phyloP scores from a whole-genome alignment of 2,797 vertebrate species.

The Benthosema pterotum region DNA sequence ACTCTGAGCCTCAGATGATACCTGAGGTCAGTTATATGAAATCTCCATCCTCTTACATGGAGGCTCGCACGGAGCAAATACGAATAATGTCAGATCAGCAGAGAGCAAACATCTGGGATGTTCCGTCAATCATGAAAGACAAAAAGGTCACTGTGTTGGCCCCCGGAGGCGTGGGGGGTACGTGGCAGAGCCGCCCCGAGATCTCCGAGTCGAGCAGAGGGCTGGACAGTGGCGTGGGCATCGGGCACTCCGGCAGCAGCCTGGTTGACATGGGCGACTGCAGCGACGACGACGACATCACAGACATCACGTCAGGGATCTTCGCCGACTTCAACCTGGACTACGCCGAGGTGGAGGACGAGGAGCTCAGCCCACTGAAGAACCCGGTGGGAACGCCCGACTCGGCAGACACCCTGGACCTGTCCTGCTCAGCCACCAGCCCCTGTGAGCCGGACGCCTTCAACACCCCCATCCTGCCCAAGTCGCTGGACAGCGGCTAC shows the following conservation, averaged over 20 bases:
- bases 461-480: constrained; percentile 79
- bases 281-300: constrained; percentile 84
- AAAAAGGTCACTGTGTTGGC: constrained; percentile 42
- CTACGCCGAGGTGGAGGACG: constrained; percentile 72
- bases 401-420: constrained; percentile 82
- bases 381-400: constrained; percentile 81
- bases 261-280: constrained; percentile 78
- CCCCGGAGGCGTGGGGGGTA: constrained; percentile 42
- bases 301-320: constrained; percentile 84
- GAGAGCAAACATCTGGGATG: constrained; percentile 57
- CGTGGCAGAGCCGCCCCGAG: constrained; percentile 72
- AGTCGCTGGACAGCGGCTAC: constrained; percentile 94
- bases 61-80: constrained; percentile 43
- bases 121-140: constrained; percentile 33
- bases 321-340: constrained; percentile 86
- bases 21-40: constrained; percentile 55
- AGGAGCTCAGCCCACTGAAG: constrained; percentile 79
- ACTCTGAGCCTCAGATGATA: constrained; percentile 71
- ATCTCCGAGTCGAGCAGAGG: constrained; percentile 53
- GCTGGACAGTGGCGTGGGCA: constrained; percentile 44
- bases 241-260: constrained; percentile 67
- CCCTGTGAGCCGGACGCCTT: constrained; percentile 81
- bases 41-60: constrained; percentile 54
- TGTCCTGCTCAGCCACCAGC: constrained; percentile 81
- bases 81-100: constrained; percentile 53